Evolutionary conservation across 2,797 vertebrate species (phyloP).

Genomic region (Amblyopsis hoosieri): DNA sequence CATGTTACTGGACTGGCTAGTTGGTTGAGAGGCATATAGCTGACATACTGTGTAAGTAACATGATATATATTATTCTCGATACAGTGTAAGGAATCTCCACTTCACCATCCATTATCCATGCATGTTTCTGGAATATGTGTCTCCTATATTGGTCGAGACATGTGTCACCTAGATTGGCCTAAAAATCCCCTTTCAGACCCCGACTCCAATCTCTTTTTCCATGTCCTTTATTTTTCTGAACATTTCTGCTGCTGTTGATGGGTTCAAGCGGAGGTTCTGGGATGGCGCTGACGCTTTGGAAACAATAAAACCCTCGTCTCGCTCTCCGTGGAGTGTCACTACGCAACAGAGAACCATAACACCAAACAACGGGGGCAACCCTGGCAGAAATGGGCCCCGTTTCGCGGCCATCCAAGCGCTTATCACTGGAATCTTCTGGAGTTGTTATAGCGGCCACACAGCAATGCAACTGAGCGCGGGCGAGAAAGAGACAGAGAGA

Average conservation of each 20-base stretch:
- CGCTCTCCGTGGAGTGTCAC: slow-evolving; percentile 57
- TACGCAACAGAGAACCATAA: slow-evolving; percentile 73
- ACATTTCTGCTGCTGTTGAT: slow-evolving; percentile 40
- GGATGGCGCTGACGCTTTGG: slow-evolving; percentile 59
- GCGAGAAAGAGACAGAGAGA: slow-evolving; percentile 3
- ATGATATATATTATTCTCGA: neutral
- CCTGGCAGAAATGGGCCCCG: slow-evolving; percentile 52
- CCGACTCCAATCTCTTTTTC: slow-evolving; percentile 26
- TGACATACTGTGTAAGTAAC: slow-evolving; percentile 3
- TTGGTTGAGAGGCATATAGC: slow-evolving; percentile 1
- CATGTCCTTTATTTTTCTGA: slow-evolving; percentile 43
- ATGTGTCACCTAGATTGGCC: slow-evolving; percentile 27
- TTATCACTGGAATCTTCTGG: slow-evolving; percentile 67
- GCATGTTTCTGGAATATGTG: neutral
- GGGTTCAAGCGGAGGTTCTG: slow-evolving; percentile 51
- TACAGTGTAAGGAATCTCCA: slow-evolving; percentile 2
- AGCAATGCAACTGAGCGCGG: slow-evolving; percentile 42
- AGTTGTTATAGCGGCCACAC: slow-evolving; percentile 59
- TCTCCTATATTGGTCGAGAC: neutral
- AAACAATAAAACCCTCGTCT: slow-evolving; percentile 64
- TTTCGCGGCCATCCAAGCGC: slow-evolving; percentile 43
- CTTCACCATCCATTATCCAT: neutral
- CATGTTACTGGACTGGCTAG: slow-evolving; percentile 23
- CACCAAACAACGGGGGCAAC: slow-evolving; percentile 73
- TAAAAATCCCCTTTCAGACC: slow-evolving; percentile 42